A percentile compares a stretch with the other conserved stretches of the same genome.
These are phyloP conservation scores for Dolichoris vasculosae DNA, from an alignment of 1,140 invertebrate genomes.

Conservation along the genomic window DNA sequence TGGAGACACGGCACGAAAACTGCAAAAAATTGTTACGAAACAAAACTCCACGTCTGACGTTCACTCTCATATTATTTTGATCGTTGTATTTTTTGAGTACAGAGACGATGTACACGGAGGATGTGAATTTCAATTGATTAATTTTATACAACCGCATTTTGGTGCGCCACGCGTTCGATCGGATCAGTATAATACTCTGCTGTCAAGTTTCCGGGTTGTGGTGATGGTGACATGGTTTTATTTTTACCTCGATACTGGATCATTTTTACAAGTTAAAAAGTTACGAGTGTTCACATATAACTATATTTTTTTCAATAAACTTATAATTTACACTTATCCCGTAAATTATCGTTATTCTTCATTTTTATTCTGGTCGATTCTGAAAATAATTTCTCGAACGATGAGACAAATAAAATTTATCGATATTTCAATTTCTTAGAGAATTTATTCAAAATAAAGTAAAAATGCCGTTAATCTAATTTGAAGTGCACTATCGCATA, in stretches of 20 bases:
- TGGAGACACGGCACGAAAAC: neutral
- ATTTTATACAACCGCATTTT: slow-evolving; percentile 25
- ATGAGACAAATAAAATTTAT: too few species aligned
- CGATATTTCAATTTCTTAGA: too few species aligned
- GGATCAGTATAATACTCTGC: slow-evolving; percentile 16
- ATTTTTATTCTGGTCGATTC: too few species aligned
- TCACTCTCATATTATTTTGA: neutral
- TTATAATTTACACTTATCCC: too few species aligned
- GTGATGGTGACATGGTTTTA: neutral
- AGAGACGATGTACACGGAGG: too few species aligned
- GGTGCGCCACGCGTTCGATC: neutral
- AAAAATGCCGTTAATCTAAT: too few species aligned
- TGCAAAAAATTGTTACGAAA: neutral
- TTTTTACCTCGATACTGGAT: neutral
- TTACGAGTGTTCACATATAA: neutral
- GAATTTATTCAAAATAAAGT: too few species aligned
- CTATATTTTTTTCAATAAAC: neutral
- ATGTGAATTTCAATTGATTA: slow-evolving; percentile 47
- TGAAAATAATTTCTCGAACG: too few species aligned
- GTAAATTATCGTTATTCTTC: too few species aligned
- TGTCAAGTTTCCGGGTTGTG: neutral
- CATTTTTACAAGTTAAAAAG: neutral
- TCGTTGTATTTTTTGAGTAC: neutral
- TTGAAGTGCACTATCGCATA: neutral
- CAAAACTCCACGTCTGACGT: neutral